phyloP scores from a whole-genome alignment of 1,140 invertebrate species.

The Brachionus asplanchnoidis region DNA sequence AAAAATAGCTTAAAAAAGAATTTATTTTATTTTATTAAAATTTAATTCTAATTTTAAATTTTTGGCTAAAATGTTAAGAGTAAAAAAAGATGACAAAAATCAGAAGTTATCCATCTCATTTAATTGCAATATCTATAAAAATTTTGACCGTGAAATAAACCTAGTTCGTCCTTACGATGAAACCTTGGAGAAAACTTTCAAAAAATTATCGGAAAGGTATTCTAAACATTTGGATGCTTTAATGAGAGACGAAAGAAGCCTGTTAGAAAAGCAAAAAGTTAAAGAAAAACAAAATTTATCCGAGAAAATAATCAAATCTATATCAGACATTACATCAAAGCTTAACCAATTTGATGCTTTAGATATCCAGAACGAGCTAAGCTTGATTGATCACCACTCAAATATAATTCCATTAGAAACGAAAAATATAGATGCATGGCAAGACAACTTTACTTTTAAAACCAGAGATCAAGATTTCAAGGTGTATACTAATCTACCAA shows the following conservation, averaged over 20 bases:
- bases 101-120: not conserved
- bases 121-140: slow-evolving; percentile 20
- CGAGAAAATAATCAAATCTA: not conserved
- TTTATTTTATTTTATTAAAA: not conserved
- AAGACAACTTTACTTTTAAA: slow-evolving; percentile 5
- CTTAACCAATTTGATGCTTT: not conserved
- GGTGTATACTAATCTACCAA: not conserved
- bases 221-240: not conserved
- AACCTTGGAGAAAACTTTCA: slow-evolving; percentile 6
- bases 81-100: not conserved
- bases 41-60: not conserved
- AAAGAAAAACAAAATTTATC: not conserved
- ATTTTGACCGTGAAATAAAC: slow-evolving; percentile 17
- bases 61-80: not conserved
- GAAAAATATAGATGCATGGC: slow-evolving; percentile 20
- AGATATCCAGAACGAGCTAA: not conserved
- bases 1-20: not conserved
- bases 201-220: not conserved
- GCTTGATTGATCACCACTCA: not conserved
- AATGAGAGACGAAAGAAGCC: not conserved
- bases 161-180: not conserved
- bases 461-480: slow-evolving; percentile 11
- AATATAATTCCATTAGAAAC: not conserved
- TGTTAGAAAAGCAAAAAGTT: not conserved
- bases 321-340: not conserved